Percentiles rank a stretch among this genome's conserved stretches.
These are phyloP conservation scores for Machimus atricapillus DNA, from an alignment of 2,888 invertebrate species.

Conservation along the genomic window DNA sequence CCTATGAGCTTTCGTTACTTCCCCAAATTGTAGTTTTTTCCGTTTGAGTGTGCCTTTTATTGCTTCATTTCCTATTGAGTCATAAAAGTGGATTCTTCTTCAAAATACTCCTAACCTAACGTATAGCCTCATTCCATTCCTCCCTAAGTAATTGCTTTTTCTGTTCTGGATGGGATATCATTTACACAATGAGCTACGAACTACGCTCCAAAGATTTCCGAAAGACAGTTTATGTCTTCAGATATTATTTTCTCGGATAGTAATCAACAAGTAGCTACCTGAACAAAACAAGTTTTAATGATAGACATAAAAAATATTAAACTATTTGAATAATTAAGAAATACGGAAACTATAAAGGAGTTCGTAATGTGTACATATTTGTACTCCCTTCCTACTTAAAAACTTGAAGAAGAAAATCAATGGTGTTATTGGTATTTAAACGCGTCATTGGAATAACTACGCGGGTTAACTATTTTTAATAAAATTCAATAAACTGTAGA, in stretches of 20 bases:
- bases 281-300: not conserved
- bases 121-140: not conserved
- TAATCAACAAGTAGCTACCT: not conserved
- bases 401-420: no score
- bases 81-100: not conserved
- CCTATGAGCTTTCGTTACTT: not conserved
- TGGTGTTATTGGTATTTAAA: no score
- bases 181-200: not conserved
- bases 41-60: not conserved
- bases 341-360: not conserved
- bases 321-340: not conserved
- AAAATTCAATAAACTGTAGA: no score
- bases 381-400: no score
- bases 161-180: not conserved
- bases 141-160: not conserved
- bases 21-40: not conserved
- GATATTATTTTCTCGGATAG: not conserved
- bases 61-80: not conserved
- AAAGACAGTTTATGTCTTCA: not conserved
- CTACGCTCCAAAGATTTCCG: not conserved
- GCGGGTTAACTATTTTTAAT: no score
- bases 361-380: no score
- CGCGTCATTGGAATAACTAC: no score
- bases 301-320: not conserved
- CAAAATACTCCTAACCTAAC: not conserved